Conservation (phyloP, 2,113 vertebrate species). For the Erinaceus europaeus region DNA sequence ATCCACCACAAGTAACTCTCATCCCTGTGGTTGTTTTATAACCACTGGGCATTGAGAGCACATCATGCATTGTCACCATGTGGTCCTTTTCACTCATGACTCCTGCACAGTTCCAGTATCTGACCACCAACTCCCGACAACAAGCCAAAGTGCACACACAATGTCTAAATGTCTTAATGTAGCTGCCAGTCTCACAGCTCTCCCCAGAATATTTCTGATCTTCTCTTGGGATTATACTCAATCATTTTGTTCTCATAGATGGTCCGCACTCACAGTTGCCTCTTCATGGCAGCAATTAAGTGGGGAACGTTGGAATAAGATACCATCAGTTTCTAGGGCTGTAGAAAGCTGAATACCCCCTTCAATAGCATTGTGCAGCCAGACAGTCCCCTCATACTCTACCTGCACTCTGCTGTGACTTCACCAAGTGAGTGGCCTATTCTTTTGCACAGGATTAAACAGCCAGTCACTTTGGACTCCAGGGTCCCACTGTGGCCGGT, state of each 20-base stretch:
- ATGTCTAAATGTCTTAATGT: conserved; percentile 94
- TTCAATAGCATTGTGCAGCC: conserved; percentile 98
- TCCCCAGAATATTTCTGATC: conserved; percentile 98
- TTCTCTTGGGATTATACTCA: conserved; percentile 92
- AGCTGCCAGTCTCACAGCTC: conserved; percentile 97
- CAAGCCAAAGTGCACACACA: conserved; percentile 95
- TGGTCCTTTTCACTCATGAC: conserved; percentile 97
- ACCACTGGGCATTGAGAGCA: conserved; percentile 97
- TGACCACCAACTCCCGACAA: conserved; percentile 95
- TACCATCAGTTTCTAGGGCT: conserved; percentile 95
- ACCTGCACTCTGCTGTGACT: conserved; percentile 98
- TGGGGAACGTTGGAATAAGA: conserved; percentile 95
- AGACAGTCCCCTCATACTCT: conserved; percentile 99
- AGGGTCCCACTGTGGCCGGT: conserved; percentile 97
- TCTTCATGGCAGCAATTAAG: conserved; percentile 96
- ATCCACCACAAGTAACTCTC: conserved; percentile 93
- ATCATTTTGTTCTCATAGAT: conserved; percentile 98
- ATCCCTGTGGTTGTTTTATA: conserved; percentile 96
- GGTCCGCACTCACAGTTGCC: conserved; percentile 94
- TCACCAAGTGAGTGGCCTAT: conserved; percentile 93
- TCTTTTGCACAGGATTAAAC: conserved; percentile 97
- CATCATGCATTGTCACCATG: conserved; percentile 98
- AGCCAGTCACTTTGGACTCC: conserved; percentile 97
- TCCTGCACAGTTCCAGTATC: conserved; percentile 98
- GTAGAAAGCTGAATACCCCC: conserved; percentile 90